phyloP scores from a whole-genome alignment of 2,888 invertebrate genomes.

The Nymphalis c-album region DNA sequence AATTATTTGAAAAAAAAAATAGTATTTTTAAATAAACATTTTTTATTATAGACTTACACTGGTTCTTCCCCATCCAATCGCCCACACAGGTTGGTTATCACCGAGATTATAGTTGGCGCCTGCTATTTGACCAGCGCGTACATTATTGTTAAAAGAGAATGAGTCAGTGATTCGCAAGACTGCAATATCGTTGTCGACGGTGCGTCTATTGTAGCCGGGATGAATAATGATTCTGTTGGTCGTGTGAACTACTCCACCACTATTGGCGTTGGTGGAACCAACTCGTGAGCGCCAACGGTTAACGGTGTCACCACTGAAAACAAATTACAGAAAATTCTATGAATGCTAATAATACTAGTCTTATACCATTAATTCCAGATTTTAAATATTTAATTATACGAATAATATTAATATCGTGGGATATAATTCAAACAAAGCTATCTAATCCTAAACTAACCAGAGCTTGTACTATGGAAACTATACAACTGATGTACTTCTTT shows the following conservation, averaged over 20 bases:
- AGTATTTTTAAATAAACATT: too few species aligned
- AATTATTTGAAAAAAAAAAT: too few species aligned
- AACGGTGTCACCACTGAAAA: conserved; percentile 34
- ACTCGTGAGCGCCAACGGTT: conserved; percentile 27
- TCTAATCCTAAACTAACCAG: too few species aligned
- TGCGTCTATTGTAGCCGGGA: conserved; percentile 48
- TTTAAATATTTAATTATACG: too few species aligned
- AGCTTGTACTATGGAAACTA: too few species aligned
- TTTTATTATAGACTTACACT: conserved; percentile 44
- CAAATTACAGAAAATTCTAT: too few species aligned
- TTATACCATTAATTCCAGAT: too few species aligned
- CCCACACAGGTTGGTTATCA: conserved; percentile 55
- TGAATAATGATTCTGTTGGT: conserved; percentile 48
- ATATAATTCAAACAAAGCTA: too few species aligned
- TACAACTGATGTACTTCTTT: too few species aligned
- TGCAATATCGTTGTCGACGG: conserved; percentile 56
- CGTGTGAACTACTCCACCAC: conserved; percentile 50
- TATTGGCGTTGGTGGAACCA: conserved; percentile 46
- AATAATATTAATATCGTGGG: too few species aligned
- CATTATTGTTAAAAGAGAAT: conserved; percentile 45
- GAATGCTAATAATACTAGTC: too few species aligned
- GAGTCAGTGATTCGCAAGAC: conserved; percentile 48
- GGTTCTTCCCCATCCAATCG: conserved; percentile 62
- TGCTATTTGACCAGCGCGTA: conserved; percentile 48
- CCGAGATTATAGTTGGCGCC: conserved; percentile 50